Evolutionary conservation across 2,113 vertebrate genomes (phyloP), one percentile per base, ranked within the genome.

Genomic region (Paradoxurus hermaphroditus): DNA sequence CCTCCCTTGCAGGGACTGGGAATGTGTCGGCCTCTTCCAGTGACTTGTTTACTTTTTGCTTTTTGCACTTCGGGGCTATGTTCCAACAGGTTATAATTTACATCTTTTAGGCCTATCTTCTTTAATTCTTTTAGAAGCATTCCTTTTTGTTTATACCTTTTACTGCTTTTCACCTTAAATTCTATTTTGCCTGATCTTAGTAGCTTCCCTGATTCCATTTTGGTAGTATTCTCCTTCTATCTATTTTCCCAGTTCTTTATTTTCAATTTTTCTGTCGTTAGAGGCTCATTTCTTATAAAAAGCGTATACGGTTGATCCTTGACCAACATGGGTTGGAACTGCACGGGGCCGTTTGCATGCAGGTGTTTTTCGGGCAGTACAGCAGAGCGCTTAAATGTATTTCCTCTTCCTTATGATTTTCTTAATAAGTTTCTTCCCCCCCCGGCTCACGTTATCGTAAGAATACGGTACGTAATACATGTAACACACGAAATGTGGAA

Each of bases 1-100:
- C 23, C 46, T 18, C 31, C 16, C 29, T 67, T n/a, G 44, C 41
- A 36, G 25, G 3, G 12, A 25, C 8, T 25, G 63, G 15, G 41
- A 34, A 78, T 49, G 1, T 15, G 3, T n/a, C 29, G 25, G 49
- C 29, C 15, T 0, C 36, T n/a, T 14, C n/a, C 36, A 0, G 10
- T 0, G 11, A 25, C 29, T 4, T 1, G 29, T 9, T 19, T 19
- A 39, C 15, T 5, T n/a, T 44, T 41, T 5, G 16, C 77, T 68
- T 51, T 1, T 11, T 14, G 18, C 16, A 7, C 23, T 25, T 16
- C 3, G 5, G 0, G 0, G 39, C 39, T 16, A 0, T 19, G 12
- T 19, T n/a, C 46, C 14, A 34, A 11, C 12, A 5, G 3, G 29
- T 41, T 3, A 1, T 23, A 3, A 3, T 6, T 13, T 8, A 2